Conservation (phyloP, 2,888 invertebrate genomes). For the Drosophila buzzatii region DNA sequence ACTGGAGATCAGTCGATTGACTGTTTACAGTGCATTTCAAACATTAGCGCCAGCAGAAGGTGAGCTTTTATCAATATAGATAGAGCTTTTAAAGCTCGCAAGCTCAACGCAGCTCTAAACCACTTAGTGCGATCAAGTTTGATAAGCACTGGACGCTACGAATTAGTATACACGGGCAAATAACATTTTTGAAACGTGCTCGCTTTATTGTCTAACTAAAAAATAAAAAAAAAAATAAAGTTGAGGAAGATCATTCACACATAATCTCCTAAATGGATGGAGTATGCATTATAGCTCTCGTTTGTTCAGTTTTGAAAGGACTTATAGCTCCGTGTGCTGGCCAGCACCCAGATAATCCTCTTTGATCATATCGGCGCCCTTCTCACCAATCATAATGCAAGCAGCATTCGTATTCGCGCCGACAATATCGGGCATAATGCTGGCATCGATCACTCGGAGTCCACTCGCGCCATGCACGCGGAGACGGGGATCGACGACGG, state of each 20-base stretch:
- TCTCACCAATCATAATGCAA: slow-evolving; percentile 89
- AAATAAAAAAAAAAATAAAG: slow-evolving; percentile 22
- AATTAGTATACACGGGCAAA: background rate
- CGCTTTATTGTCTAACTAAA: slow-evolving; percentile 25
- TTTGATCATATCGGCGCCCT: slow-evolving; percentile 88
- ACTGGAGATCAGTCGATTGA: background rate
- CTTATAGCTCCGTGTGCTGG: slow-evolving; percentile 60
- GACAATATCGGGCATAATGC: slow-evolving; percentile 88
- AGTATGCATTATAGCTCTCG: slow-evolving; percentile 10
- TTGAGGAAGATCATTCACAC: slow-evolving; percentile 35
- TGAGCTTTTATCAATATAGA: background rate
- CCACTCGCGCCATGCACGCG: slow-evolving; percentile 86
- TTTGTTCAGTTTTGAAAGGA: background rate
- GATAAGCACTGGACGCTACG: background rate
- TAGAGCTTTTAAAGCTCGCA: background rate
- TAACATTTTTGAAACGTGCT: background rate
- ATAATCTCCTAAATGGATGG: slow-evolving; percentile 17
- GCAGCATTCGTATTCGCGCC: slow-evolving; percentile 89
- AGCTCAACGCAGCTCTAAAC: slow-evolving; percentile 16
- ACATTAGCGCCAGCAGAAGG: background rate
- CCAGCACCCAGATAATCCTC: slow-evolving; percentile 76
- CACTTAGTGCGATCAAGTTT: background rate
- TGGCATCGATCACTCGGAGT: slow-evolving; percentile 88
- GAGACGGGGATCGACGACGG: slow-evolving; percentile 87
- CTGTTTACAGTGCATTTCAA: background rate